Evolutionary conservation across 2,888 invertebrate species (phyloP).

Genomic region (Acrocyrtus sp.): DNA sequence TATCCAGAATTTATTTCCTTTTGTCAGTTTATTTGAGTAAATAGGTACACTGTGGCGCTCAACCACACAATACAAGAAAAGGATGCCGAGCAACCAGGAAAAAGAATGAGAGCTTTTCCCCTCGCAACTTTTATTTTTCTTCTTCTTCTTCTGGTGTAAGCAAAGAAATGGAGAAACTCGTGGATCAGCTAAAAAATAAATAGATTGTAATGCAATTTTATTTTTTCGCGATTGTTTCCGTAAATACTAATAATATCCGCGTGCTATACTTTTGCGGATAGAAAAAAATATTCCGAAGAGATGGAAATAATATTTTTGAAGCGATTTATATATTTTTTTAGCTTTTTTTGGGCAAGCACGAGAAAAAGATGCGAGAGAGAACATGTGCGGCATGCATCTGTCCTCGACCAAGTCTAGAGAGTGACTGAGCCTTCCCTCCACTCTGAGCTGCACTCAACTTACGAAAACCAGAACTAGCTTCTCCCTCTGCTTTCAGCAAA

Average conservation of each 20-base stretch:
- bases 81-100: background rate
- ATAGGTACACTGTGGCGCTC: background rate
- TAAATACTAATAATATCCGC: too few species aligned
- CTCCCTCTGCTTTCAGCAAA: background rate
- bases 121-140: background rate
- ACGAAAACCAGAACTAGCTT: background rate
- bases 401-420: conserved; percentile 38
- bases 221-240: too few species aligned
- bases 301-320: too few species aligned
- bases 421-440: conserved; percentile 22
- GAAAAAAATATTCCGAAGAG: too few species aligned
- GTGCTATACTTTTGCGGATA: too few species aligned
- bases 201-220: too few species aligned
- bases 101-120: background rate
- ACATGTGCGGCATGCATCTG: conserved; percentile 31
- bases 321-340: too few species aligned
- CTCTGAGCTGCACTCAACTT: background rate
- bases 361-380: conserved; percentile 8
- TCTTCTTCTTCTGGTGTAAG: background rate
- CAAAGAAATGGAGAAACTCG: background rate
- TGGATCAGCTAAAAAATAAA: background rate
- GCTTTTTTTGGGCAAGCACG: conserved; percentile 23
- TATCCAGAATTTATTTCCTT: background rate
- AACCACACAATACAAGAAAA: too few species aligned
- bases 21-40: background rate